Evolutionary conservation across 2,113 vertebrate species (phyloP).

Genomic region (Grantiella picta): DNA sequence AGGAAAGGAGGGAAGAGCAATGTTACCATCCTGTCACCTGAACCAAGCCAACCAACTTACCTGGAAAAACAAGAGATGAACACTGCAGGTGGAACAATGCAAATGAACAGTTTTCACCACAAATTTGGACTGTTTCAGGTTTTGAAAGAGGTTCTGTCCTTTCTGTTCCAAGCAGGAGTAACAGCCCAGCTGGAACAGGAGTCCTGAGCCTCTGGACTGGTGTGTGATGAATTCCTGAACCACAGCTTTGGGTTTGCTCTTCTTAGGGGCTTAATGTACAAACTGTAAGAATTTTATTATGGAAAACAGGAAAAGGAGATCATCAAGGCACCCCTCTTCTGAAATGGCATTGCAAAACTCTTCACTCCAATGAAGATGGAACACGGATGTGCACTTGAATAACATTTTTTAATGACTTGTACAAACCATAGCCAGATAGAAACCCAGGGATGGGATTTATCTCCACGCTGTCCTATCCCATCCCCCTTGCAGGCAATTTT

Average conservation of each 20-base stretch:
- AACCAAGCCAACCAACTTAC: not conserved
- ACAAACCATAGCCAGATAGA: not conserved
- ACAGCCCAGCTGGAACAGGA: not conserved
- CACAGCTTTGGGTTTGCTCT: rapidly evolving
- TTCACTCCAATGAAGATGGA: not conserved
- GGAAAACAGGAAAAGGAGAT: rapidly evolving
- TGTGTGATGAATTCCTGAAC: not conserved
- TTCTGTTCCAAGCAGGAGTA: not conserved
- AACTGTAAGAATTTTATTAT: not conserved
- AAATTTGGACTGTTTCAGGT: rapidly evolving
- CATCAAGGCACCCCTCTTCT: not conserved
- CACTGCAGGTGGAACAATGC: not conserved
- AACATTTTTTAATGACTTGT: not conserved
- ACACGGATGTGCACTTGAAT: not conserved
- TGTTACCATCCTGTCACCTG: not conserved
- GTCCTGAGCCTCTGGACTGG: not conserved
- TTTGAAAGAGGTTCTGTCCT: not conserved
- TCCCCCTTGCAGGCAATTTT: not conserved
- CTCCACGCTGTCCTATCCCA: not conserved
- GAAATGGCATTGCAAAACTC: not conserved
- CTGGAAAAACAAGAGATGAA: not conserved
- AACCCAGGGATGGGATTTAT: not conserved
- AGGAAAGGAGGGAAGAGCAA: not conserved
- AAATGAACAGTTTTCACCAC: not conserved
- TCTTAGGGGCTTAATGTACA: not conserved